These are phyloP conservation scores for Seira ritae DNA, from an alignment of 2,888 invertebrate species.

Conservation along the genomic window DNA sequence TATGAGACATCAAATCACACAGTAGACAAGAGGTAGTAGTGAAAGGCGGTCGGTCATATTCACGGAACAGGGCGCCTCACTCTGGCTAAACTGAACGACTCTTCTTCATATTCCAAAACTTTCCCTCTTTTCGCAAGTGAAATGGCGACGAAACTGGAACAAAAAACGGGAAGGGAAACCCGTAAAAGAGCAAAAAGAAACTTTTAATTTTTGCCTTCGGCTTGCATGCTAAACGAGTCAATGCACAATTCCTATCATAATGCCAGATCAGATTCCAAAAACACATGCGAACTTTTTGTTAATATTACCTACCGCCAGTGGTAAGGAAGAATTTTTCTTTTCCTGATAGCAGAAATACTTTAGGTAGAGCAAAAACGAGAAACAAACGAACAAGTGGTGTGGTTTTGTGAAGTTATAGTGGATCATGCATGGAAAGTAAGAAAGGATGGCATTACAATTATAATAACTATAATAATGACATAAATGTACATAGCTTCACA, in stretches of 20 bases:
- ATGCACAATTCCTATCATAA: conserved; percentile 57
- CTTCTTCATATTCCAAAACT: conserved; percentile 33
- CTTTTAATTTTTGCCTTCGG: conserved; percentile 60
- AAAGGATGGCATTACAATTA: background rate
- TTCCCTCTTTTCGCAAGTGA: conserved; percentile 32
- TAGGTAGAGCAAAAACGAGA: background rate
- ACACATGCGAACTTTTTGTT: conserved; percentile 45
- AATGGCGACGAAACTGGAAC: conserved; percentile 44
- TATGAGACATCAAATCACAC: conserved; percentile 46
- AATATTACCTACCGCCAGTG: too few relatives aligned
- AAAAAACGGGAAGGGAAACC: conserved; percentile 22
- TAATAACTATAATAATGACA: conserved; percentile 21
- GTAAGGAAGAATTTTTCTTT: too few relatives aligned
- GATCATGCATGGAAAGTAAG: background rate
- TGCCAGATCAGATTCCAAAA: conserved; percentile 40
- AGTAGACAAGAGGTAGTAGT: conserved; percentile 40
- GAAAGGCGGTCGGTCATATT: conserved; percentile 20
- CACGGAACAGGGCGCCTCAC: too few relatives aligned
- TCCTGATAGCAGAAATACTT: too few relatives aligned
- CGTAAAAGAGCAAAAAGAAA: conserved; percentile 20
- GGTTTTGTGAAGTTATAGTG: too few relatives aligned
- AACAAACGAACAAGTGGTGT: background rate
- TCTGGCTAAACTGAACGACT: background rate
- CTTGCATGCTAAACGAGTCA: conserved; percentile 53
- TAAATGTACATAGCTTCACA: too few relatives aligned